Base-by-base conservation (phyloP, 2,888 invertebrate genomes). In the Tolmerus cingulatus region DNA sequence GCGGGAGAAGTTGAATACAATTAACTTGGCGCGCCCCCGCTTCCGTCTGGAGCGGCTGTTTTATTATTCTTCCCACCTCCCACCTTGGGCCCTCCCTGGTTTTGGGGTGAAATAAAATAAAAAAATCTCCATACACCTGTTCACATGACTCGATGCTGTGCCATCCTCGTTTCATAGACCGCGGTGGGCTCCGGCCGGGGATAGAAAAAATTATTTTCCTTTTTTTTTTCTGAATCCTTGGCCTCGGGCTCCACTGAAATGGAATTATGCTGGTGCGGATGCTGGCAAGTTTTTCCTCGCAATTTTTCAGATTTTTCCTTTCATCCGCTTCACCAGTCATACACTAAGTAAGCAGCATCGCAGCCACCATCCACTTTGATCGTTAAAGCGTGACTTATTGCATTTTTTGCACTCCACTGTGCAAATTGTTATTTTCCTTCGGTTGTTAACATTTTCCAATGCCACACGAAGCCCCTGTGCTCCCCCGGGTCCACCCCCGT, bases 321-420 rank as follows among this genome's bases (percentile, higher is more conserved):
- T 85, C 85, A 85, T 85, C 46, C 85, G 85, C 85, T 85, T 74
- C 85, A 85, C 85, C 85, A 85, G 85, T 74, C 85, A 85, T 85
- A 74, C 85, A 85, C 74, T 85, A 57, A 82, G 34, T 51, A 66
- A 82, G 66, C 82, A 82, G 30, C 84, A 66, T 37, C 66, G 66
- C 66, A 74, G 27, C 85, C 74, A 85, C 46, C 46, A 66, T 74
- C 85, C 85, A 85, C 85, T 85, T 85, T 85, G 85, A 85, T 85
- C 85, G 74, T 85, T 85, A 85, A 85, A 85, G 46, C 85, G 74
- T 85, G 85, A 85, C 85, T 85, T 85, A 85, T 85, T 85, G 85
- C 85, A 85, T 85, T 85, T 85, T 85, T 85, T 85, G 85, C 85
- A 85, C 85, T 85, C 74, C 85, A 85, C 85, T 85, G 85, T 85